Evolutionary conservation across 1,140 invertebrate species (phyloP), one percentile per base, ranked within the genome.

Genomic region (Cephus cinctus): DNA sequence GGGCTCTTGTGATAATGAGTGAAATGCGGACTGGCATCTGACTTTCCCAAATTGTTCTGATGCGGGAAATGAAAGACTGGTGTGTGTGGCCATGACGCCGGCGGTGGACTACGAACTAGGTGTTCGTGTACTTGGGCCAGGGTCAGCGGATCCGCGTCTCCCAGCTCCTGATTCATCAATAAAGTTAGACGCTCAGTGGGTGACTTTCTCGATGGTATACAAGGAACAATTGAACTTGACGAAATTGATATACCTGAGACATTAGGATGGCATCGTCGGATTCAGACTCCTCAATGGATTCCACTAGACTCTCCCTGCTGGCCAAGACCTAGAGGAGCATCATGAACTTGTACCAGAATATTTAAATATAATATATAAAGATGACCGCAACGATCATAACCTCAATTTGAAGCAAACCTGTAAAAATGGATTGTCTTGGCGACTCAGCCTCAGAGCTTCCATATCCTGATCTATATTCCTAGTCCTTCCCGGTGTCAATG

Each of bases 361-460:
- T 8, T 23, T 8, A 45, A 32, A 49, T 46, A 20, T 30, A 39
- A 30, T n/a, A 47, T 21, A 14, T 4, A 11, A 43, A 47, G 41
- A 23, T 39, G 43, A 58, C 51, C 43, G 42, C 25, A 41, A 14
- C 14, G 21, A 47, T 22, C 14, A 43, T 55, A 9, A 14, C 40
- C 19, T 9, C 8, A 46, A 46, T 15, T 20, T 21, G 23, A 41
- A 21, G 39, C 46, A 40, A 63, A 86, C 86, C 79, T 88, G 84
- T 50, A 92, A 74, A 70, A 88, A 90, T 16, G 89, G 89, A 78
- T 91, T 90, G 66, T 91, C 89, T 73, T 90, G 87, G 50, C 88
- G 75, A 20, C 87, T 90, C 15, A 89, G 77, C 51, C 87, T 79
- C 18, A 91, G 73, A 14, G 87, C 85, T 72, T 89, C 86, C 87